phyloP scores from a whole-genome alignment of 2,888 invertebrate species.

The Drosophila dives region DNA sequence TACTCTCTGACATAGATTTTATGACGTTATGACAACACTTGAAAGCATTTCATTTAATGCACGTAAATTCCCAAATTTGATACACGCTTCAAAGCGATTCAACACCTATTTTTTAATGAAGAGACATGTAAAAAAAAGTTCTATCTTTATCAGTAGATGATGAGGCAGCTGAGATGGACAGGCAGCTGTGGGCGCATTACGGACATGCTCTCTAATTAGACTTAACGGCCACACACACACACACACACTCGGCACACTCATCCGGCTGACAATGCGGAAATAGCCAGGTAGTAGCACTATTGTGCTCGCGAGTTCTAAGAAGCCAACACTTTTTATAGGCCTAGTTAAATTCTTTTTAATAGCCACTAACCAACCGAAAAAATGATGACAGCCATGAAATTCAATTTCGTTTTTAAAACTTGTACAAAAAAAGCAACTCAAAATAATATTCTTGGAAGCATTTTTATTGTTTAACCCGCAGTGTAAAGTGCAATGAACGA shows the following conservation, averaged over 20 bases:
- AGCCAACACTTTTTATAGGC: conserved; percentile 66
- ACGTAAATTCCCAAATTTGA: conserved; percentile 21
- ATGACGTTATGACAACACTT: not conserved
- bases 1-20: not conserved
- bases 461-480: conserved; percentile 22
- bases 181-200: conserved; percentile 49
- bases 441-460: conserved; percentile 59
- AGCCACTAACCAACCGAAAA: conserved; percentile 41
- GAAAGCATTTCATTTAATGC: conserved; percentile 16
- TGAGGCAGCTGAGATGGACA: too few relatives aligned
- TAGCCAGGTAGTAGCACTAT: conserved; percentile 40
- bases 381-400: conserved; percentile 64
- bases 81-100: conserved; percentile 21
- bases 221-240: not conserved
- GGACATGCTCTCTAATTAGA: conserved; percentile 60
- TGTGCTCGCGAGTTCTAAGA: conserved; percentile 60
- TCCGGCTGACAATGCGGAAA: conserved; percentile 53
- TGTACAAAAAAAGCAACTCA: not conserved
- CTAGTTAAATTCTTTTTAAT: conserved; percentile 64
- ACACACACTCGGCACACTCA: not conserved
- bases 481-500: conserved; percentile 60
- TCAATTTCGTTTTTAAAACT: conserved; percentile 61
- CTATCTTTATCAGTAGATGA: conserved; percentile 12
- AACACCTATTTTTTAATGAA: conserved; percentile 36
- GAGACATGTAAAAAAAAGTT: conserved; percentile 14